Conservation (phyloP, 2,113 vertebrate species). For the Mustela nigripes region DNA sequence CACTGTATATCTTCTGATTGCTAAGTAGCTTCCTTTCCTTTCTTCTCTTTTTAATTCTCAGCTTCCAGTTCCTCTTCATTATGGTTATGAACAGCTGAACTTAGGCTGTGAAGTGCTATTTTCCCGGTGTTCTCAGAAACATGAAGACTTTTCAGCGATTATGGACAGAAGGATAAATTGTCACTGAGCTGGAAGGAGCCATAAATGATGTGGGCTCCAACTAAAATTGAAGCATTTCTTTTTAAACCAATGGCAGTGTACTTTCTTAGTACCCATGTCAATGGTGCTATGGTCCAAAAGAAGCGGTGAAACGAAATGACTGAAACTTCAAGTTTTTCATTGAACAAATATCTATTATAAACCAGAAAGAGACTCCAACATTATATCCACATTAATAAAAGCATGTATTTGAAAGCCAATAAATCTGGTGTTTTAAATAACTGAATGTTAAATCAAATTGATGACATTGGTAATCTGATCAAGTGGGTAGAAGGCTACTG, state of each 20-base stretch:
- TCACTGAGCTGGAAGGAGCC: background rate
- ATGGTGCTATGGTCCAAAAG: background rate
- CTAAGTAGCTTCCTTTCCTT: conserved; percentile 74
- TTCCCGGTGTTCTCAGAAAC: conserved; percentile 22
- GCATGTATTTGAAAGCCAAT: background rate
- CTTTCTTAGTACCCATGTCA: conserved; percentile 6
- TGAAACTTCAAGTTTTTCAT: conserved; percentile 8
- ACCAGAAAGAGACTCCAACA: background rate
- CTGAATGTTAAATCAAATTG: background rate
- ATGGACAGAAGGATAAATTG: conserved; percentile 25
- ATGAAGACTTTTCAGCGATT: conserved; percentile 33
- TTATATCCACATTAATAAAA: background rate
- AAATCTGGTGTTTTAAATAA: background rate
- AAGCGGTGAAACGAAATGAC: conserved; percentile 16
- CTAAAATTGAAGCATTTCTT: background rate
- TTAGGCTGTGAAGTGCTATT: conserved; percentile 53
- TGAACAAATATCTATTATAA: background rate
- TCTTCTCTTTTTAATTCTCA: conserved; percentile 71
- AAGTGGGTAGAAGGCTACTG: background rate
- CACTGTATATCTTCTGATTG: conserved; percentile 75
- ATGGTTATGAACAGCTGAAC: conserved; percentile 66
- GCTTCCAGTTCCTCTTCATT: conserved; percentile 71
- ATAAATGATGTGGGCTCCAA: conserved; percentile 28
- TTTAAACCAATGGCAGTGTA: background rate
- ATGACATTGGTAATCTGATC: background rate